Evolutionary conservation across 2,797 vertebrate genomes (phyloP).

Genomic region (Notamacropus eugenii): DNA sequence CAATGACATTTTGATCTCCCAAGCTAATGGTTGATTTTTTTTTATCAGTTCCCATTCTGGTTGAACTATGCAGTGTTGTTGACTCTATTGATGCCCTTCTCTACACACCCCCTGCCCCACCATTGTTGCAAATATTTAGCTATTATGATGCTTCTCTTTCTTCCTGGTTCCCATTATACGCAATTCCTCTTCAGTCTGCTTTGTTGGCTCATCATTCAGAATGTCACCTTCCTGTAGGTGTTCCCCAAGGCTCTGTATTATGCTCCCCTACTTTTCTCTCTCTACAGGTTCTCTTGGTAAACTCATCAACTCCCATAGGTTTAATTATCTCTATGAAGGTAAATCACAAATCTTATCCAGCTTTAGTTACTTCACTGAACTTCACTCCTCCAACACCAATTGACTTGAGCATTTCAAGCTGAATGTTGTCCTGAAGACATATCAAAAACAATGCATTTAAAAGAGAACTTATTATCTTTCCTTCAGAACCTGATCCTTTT

Average conservation of each 20-base stretch:
- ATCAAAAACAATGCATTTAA: background rate
- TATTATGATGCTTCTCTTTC: background rate
- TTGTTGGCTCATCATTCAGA: background rate
- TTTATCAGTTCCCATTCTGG: background rate
- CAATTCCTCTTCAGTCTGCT: background rate
- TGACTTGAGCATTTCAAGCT: background rate
- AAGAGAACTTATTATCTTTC: background rate
- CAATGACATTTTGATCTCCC: background rate
- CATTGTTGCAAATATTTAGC: background rate
- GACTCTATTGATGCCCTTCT: background rate
- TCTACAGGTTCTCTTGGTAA: background rate
- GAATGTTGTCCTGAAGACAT: background rate
- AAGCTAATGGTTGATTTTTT: background rate
- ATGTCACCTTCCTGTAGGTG: background rate
- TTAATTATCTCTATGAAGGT: background rate
- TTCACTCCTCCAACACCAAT: background rate
- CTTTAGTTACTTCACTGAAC: background rate
- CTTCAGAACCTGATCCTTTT: background rate
- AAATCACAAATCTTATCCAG: background rate
- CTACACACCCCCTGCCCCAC: background rate
- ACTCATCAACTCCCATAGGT: background rate
- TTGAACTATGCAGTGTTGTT: background rate
- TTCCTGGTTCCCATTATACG: background rate
- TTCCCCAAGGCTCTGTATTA: background rate
- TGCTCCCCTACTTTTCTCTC: background rate